Conservation (phyloP, 2,888 invertebrate genomes). For the Ophraella communa region DNA sequence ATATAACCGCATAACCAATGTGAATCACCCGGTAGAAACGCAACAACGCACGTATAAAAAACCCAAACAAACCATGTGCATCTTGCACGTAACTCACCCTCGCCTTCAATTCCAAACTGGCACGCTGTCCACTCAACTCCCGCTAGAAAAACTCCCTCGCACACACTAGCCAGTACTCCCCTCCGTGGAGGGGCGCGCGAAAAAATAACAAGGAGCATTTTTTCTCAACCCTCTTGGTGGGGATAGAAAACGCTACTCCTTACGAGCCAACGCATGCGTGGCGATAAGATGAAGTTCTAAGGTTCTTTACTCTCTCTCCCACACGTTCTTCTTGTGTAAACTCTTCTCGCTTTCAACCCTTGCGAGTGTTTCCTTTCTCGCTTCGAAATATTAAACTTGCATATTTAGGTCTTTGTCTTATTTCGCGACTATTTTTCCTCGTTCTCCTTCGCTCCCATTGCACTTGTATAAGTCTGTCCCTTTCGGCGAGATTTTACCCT, state of each 20-base stretch:
- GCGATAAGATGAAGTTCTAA: conserved; percentile 59
- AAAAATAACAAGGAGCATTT: conserved; percentile 58
- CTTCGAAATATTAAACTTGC: conserved; percentile 53
- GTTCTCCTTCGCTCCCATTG: conserved; percentile 50
- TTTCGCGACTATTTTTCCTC: conserved; percentile 53
- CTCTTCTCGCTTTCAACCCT: conserved; percentile 54
- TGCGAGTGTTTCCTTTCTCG: conserved; percentile 49
- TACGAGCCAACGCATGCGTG: conserved; percentile 57
- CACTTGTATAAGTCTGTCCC: conserved; percentile 52
- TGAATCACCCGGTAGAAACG: conserved; percentile 30
- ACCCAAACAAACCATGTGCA: conserved; percentile 33
- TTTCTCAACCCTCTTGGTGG: conserved; percentile 53
- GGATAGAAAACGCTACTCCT: conserved; percentile 56
- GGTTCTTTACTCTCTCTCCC: conserved; percentile 53
- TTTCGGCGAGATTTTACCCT: conserved; percentile 52
- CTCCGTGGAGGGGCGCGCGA: conserved; percentile 51
- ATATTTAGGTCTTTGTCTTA: conserved; percentile 54
- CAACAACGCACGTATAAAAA: conserved; percentile 29
- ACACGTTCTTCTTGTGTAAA: conserved; percentile 54
- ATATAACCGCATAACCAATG: conserved; percentile 7
- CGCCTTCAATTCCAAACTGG: conserved; percentile 34
- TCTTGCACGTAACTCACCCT: conserved; percentile 31
- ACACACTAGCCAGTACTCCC: conserved; percentile 39
- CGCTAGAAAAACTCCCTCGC: conserved; percentile 39
- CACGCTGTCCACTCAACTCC: conserved; percentile 37